These are phyloP conservation scores for Keiferia lycopersicella DNA, from an alignment of 2,888 invertebrate species.

Conservation along the genomic window DNA sequence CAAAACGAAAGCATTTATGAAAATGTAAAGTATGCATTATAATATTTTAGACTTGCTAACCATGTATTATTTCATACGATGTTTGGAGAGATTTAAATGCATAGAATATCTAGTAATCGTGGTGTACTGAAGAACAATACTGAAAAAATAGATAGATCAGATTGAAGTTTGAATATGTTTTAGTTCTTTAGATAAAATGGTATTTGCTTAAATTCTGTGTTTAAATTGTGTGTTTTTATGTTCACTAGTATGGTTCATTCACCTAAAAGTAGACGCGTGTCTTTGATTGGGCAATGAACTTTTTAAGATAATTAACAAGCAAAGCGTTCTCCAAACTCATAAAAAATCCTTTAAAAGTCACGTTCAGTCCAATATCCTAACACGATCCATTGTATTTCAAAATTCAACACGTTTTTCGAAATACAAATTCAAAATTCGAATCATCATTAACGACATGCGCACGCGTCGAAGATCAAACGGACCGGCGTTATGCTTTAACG, in stretches of 20 bases:
- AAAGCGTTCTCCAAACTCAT: conserved; percentile 29
- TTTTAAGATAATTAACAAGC: conserved; percentile 20
- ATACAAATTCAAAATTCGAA: conserved; percentile 48
- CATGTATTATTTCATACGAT: neutral
- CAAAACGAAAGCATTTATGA: conserved; percentile 29
- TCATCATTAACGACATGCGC: conserved; percentile 54
- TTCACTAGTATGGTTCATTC: too few relatives aligned
- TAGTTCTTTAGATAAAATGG: too few relatives aligned
- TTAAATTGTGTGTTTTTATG: too few relatives aligned
- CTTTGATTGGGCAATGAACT: neutral
- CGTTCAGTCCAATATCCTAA: conserved; percentile 21
- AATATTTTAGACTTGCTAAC: conserved; percentile 32
- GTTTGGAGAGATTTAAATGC: neutral
- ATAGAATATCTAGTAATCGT: neutral
- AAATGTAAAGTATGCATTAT: conserved; percentile 30
- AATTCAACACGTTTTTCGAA: conserved; percentile 26
- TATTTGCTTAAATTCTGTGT: too few relatives aligned
- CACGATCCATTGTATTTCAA: conserved; percentile 26
- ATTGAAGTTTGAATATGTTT: too few relatives aligned
- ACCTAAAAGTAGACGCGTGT: too few relatives aligned
- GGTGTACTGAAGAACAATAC: neutral
- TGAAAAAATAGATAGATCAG: too few relatives aligned
- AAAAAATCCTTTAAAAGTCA: conserved; percentile 18
- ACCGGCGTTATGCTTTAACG: conserved; percentile 52
- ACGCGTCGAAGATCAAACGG: conserved; percentile 59